Evolutionary conservation across 1,140 invertebrate species (phyloP), one percentile per base, ranked within the genome.

Genomic region (Drosophila paulistorum): DNA sequence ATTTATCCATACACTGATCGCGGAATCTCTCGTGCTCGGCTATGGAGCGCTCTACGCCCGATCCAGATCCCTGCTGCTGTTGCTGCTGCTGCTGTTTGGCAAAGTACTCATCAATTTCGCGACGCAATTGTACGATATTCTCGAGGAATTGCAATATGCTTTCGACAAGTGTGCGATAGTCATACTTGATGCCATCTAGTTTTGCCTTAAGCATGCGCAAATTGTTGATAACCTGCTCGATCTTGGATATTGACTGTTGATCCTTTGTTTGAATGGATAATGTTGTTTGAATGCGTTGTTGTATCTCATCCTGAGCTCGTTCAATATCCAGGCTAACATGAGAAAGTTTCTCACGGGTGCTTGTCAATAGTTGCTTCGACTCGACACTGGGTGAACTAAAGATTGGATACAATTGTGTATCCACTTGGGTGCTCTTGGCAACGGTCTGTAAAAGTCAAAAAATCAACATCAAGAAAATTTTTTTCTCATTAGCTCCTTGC

Each of bases 331-430:
- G 92, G 65, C 95, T 94, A 76, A 96, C 94, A 14, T 93, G 92
- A 20, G 93, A 90, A 48, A 95, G 92, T 90, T 95, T 95, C 14
- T 91, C 85, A 2, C 73, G 69, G 3, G 90, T 90, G 59, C 59
- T 79, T 54, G 93, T 92, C 77, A 95, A 93, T 37, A 97, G 92
- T 51, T 94, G 93, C 61, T 93, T 93, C 33, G 94, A 93, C 69
- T 94, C 94, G 41, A 93, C 93, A 1, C 95, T 94, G 65, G 94
- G 93, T 35, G 94, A 94, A 48, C 94, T 95, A 66, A 97, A 94
- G 17, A 96, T 93, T 13, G 96, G 96, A 93, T 97, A 97, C 65
- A 97, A 92, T 72, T 96, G 95, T 61, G 94, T 94, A 81, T 96
- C 95, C 78, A 96, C 93, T 92, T 95, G 95, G n/a, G 95, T 94